Evolutionary conservation across 2,797 vertebrate species (phyloP).

Genomic region (Potorous gilbertii): DNA sequence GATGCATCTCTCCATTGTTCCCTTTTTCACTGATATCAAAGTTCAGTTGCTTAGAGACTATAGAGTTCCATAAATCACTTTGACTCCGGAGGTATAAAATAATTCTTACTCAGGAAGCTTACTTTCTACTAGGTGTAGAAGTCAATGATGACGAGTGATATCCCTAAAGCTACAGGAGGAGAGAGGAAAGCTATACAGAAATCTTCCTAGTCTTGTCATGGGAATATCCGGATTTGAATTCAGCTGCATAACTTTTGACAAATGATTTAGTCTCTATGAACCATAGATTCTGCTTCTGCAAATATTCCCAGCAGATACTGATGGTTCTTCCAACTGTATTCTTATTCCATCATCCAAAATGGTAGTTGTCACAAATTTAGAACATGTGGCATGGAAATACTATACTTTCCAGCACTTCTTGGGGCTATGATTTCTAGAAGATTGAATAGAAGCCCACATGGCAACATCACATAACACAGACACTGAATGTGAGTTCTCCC

Average conservation of each 20-base stretch:
- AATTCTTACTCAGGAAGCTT: not conserved
- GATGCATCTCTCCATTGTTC: not conserved
- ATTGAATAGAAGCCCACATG: not conserved
- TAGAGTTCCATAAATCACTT: not conserved
- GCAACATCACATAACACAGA: not conserved
- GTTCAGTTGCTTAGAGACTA: not conserved
- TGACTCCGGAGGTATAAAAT: not conserved
- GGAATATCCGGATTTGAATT: not conserved
- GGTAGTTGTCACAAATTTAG: not conserved
- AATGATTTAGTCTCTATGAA: not conserved
- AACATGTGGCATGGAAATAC: not conserved
- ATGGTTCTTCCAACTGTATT: not conserved
- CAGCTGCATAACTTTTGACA: not conserved
- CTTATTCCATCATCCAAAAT: not conserved
- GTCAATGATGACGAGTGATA: not conserved
- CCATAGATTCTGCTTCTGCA: not conserved
- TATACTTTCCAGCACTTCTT: not conserved
- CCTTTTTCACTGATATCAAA: not conserved
- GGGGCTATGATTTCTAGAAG: not conserved
- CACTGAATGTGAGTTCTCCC: not conserved
- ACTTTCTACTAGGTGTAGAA: not conserved
- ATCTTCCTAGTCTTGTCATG: not conserved
- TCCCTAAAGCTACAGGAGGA: not conserved
- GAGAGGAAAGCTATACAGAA: not conserved
- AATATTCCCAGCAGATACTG: not conserved